Percentiles rank a stretch among this genome's conserved stretches.
phyloP scores from a whole-genome alignment of 2,113 vertebrate species.

The Argyrosomus japonicus region DNA sequence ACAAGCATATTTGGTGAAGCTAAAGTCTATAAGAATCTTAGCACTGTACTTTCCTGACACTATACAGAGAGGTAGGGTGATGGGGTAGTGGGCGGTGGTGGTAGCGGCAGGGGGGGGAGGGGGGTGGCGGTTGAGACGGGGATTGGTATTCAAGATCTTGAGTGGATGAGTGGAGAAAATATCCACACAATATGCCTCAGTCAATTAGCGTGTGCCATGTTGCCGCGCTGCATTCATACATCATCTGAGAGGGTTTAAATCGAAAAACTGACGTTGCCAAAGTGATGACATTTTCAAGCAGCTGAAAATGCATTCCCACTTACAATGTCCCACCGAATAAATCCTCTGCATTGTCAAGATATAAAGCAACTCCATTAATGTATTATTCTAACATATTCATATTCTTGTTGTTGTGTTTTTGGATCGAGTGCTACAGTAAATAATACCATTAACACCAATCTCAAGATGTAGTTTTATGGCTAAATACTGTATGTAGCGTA shows the following conservation, averaged over 20 bases:
- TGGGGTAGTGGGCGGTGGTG: neutral
- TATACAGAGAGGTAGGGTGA: conserved; percentile 12
- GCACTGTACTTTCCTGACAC: conserved; percentile 47
- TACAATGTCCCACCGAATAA: conserved; percentile 42
- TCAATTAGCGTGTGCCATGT: conserved; percentile 74
- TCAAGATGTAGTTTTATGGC: neutral
- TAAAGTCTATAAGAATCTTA: conserved; percentile 71
- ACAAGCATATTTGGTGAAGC: conserved; percentile 66
- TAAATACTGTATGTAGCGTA: neutral
- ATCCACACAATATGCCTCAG: conserved; percentile 68
- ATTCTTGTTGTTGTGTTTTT: conserved; percentile 31
- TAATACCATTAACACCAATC: conserved; percentile 10
- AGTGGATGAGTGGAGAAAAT: conserved; percentile 64
- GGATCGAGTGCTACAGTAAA: neutral
- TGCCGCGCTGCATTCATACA: conserved; percentile 58
- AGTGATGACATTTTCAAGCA: conserved; percentile 72
- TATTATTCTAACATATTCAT: conserved; percentile 40
- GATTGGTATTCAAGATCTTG: conserved; percentile 65
- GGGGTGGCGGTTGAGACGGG: neutral
- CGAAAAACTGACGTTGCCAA: conserved; percentile 68
- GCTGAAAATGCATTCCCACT: conserved; percentile 58
- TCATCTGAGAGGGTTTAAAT: conserved; percentile 73
- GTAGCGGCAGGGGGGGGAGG: neutral
- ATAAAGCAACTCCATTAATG: conserved; percentile 46
- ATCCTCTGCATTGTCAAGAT: conserved; percentile 58